Evolutionary conservation across 1,140 invertebrate species (phyloP).

Genomic region (Pseudomyrmex sp.): DNA sequence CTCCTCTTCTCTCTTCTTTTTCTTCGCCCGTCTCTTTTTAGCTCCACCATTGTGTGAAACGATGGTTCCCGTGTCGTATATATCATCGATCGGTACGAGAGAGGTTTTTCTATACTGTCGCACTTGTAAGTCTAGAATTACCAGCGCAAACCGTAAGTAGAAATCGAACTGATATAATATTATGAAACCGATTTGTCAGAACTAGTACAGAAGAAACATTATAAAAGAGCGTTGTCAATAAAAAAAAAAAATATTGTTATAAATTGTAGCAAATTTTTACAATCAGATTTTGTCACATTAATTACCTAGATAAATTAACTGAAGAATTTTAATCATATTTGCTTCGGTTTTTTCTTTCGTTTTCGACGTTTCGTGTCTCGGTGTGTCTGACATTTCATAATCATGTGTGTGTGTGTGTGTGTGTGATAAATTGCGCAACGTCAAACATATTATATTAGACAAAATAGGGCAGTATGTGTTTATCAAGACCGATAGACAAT

Average conservation of each 20-base stretch:
- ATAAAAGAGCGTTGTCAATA: no score
- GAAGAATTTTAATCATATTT: no score
- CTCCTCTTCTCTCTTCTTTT: not conserved
- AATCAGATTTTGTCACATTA: no score
- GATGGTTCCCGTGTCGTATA: slow-evolving; percentile 57
- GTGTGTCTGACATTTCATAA: no score
- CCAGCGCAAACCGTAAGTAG: slow-evolving; percentile 43
- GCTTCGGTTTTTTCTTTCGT: no score
- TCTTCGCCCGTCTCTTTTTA: slow-evolving; percentile 32
- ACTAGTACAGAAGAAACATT: not conserved
- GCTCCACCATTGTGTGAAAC: slow-evolving; percentile 16
- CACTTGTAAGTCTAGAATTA: slow-evolving; percentile 27
- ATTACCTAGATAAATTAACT: no score
- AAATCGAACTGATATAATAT: slow-evolving; percentile 28
- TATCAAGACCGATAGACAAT: not conserved
- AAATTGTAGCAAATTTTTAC: no score
- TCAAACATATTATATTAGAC: no score
- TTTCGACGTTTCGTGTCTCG: no score
- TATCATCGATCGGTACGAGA: slow-evolving; percentile 50
- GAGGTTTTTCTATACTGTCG: slow-evolving; percentile 46
- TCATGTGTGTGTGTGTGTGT: no score
- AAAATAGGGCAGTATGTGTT: not conserved
- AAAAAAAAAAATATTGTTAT: no score
- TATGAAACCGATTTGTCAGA: slow-evolving; percentile 24
- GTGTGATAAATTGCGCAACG: no score